Evolutionary conservation across 2,797 vertebrate genomes (phyloP).

Genomic region (Lagocephalus sceleratus): DNA sequence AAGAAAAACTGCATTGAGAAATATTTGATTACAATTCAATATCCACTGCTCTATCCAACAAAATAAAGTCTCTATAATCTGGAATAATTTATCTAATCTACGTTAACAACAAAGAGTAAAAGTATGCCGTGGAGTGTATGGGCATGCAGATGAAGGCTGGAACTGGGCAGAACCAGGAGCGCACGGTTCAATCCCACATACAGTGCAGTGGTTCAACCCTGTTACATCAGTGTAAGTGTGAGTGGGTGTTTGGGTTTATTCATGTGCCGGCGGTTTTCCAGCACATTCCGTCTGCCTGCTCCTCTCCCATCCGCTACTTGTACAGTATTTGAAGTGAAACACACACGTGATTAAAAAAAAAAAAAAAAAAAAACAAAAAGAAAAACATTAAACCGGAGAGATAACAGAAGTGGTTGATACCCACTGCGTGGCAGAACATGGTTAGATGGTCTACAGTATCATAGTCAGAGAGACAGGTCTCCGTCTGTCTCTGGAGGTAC

Average conservation of each 20-base stretch:
- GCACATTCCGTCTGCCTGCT: conserved; percentile 44
- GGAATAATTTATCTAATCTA: conserved; percentile 41
- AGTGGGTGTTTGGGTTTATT: conserved; percentile 51
- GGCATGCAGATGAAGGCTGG: conserved; percentile 44
- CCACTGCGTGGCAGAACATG: conserved; percentile 52
- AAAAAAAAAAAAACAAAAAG: conserved; percentile 11
- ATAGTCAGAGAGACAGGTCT: conserved; percentile 44
- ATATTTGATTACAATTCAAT: conserved; percentile 40
- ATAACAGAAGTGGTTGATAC: conserved; percentile 44
- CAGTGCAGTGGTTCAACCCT: conserved; percentile 54
- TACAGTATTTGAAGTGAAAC: conserved; percentile 38
- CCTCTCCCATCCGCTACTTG: conserved; percentile 34
- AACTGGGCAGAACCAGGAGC: conserved; percentile 33
- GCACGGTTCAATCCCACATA: conserved; percentile 52
- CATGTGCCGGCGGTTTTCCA: conserved; percentile 51
- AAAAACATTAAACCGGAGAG: background rate
- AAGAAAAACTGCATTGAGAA: conserved; percentile 27
- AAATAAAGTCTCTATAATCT: conserved; percentile 40
- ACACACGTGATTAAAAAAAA: conserved; percentile 28
- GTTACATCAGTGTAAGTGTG: conserved; percentile 50
- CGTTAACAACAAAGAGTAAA: conserved; percentile 37
- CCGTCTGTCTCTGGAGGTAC: conserved; percentile 39
- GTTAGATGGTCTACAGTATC: conserved; percentile 62
- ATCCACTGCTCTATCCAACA: conserved; percentile 45
- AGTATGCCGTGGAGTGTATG: conserved; percentile 32